A percentile compares a stretch with the other conserved stretches of the same genome.
Conservation (phyloP, 2,797 vertebrate species). For the Scomberomorus guttatus region DNA sequence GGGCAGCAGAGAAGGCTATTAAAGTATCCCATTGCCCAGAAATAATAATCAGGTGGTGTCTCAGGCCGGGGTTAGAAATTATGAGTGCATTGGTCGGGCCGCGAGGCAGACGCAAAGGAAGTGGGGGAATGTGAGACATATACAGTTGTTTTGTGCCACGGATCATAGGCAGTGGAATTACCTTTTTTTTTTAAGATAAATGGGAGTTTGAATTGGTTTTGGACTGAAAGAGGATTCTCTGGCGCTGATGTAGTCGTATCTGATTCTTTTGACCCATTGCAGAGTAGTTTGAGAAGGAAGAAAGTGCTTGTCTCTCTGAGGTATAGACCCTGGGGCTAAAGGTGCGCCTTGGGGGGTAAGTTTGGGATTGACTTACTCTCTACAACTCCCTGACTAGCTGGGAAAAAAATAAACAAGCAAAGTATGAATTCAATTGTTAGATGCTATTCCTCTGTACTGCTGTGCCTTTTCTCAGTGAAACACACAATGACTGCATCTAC, state of each 20-base stretch:
- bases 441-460: neutral
- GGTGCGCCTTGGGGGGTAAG: slow-evolving; percentile 22
- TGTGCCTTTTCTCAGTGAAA: neutral
- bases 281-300: slow-evolving; percentile 45
- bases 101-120: slow-evolving; percentile 69
- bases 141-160: slow-evolving; percentile 65
- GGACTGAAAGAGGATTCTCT: slow-evolving; percentile 60
- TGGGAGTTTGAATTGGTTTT: slow-evolving; percentile 54
- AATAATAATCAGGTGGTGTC: slow-evolving; percentile 86
- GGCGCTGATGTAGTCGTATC: slow-evolving; percentile 51
- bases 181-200: slow-evolving; percentile 49
- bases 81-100: slow-evolving; percentile 63
- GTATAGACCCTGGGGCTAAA: slow-evolving; percentile 44
- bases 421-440: slow-evolving; percentile 12
- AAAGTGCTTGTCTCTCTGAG: slow-evolving; percentile 43
- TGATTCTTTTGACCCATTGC: slow-evolving; percentile 58
- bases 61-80: slow-evolving; percentile 74
- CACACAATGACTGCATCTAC: neutral
- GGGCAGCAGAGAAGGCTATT: slow-evolving; percentile 79
- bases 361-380: slow-evolving; percentile 28
- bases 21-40: slow-evolving; percentile 86
- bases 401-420: neutral
- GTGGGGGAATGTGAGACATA: slow-evolving; percentile 71
- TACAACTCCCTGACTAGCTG: slow-evolving; percentile 21
- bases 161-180: slow-evolving; percentile 53